Evolutionary conservation across 1,140 invertebrate species (phyloP).

Genomic region (Meloidogyne exigua): DNA sequence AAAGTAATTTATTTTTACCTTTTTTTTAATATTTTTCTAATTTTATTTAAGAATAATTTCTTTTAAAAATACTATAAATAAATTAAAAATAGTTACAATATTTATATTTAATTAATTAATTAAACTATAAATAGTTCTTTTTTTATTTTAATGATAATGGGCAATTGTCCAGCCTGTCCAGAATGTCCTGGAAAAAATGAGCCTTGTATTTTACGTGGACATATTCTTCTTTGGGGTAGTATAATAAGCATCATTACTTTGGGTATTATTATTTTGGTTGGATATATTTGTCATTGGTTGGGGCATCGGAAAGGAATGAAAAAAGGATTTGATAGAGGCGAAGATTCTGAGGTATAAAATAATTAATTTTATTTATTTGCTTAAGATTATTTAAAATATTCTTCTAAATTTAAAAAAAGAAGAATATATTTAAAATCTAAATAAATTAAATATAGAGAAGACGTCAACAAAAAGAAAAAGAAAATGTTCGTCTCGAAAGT

Average conservation of each 20-base stretch:
- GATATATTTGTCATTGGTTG: neutral
- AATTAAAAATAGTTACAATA: too few relatives aligned
- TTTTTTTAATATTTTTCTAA: neutral
- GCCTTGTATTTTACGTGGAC: neutral
- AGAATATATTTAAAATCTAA: neutral
- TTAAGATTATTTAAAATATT: too few relatives aligned
- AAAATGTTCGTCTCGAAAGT: neutral
- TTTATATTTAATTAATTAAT: too few relatives aligned
- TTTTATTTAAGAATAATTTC: neutral
- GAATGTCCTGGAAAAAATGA: neutral
- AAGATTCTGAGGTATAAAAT: neutral
- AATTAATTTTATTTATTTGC: neutral
- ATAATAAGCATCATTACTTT: neutral
- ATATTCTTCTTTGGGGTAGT: conserved; percentile 4
- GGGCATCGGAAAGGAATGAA: neutral
- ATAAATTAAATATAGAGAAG: neutral
- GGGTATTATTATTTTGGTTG: neutral
- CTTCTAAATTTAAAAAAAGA: too few relatives aligned
- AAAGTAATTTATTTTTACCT: too few relatives aligned
- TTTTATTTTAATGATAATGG: conserved; percentile 4
- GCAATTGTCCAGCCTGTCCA: neutral
- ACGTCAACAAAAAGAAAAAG: neutral
- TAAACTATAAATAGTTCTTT: neutral
- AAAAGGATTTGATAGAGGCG: neutral
- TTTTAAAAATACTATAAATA: too few relatives aligned